Evolutionary conservation across 2,113 vertebrate species (phyloP), one percentile per base, ranked within the genome.

Genomic region (Nycticebus coucang): DNA sequence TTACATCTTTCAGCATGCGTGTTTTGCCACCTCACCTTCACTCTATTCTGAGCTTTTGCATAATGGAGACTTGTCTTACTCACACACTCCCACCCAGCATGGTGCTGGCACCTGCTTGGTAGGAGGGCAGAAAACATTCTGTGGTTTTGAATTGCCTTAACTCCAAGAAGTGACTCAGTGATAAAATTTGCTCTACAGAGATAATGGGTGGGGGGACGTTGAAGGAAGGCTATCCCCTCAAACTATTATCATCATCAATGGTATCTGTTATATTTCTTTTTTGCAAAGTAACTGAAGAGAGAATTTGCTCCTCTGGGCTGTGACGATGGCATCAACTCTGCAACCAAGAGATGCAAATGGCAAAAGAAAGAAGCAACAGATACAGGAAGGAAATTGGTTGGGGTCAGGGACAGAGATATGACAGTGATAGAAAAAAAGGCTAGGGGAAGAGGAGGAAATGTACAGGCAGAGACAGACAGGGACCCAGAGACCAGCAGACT

Each of bases 121-220:
- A 57, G 75, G 57, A 90, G 66, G 55, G 81, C 53, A 24, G 14
- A 92, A 62, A 88, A 66, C 2, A 19, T 35, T 64, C 71, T 66
- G 45, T 60, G 91, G 87, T 62, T 95, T 82, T 60, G 41, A 93
- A 89, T 77, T 57, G 45, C 66, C 55, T 80, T 87, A 8, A 10
- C 77, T 90, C 79, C 35, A 33, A 78, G 30, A 72, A 81, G 74
- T 57, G 78, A 92, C 45, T 95, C 15, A 15, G 18, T 50, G 68
- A 37, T 45, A 41, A 95, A 64, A 80, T 41, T 79, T 86, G 74
- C 57, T 89, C 35, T 57, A 62, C 28, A 35, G 77, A 82, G n/a
- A 85, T 24, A 62, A 41, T 1, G 81, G 62, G 33, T 66, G 0
- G 30, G 62, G 10, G 41, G 26, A 74, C 3, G n/a, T 50, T 18